phyloP scores from a whole-genome alignment of 1,140 invertebrate species.

The Galleria mellonella region DNA sequence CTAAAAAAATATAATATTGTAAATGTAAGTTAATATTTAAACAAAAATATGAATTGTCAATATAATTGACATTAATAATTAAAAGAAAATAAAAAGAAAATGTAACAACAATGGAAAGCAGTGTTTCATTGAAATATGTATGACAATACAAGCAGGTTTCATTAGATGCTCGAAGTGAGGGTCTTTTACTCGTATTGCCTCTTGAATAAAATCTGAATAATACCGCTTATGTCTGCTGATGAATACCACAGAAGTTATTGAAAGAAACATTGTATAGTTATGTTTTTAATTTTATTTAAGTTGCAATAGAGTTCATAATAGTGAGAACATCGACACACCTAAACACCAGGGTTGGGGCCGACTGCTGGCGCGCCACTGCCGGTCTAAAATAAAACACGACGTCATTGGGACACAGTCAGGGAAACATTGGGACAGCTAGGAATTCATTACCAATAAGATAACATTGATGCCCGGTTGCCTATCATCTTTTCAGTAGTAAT shows the following conservation, averaged over 20 bases:
- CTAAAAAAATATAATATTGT: too few relatives aligned
- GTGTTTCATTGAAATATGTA: conserved; percentile 30
- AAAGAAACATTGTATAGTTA: too few relatives aligned
- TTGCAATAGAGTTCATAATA: conserved; percentile 42
- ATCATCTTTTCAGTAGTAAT: conserved; percentile 3
- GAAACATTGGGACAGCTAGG: conserved; percentile 8
- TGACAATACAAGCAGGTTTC: conserved; percentile 42
- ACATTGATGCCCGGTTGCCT: conserved; percentile 10
- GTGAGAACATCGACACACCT: conserved; percentile 74
- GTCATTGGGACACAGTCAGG: conserved; percentile 46
- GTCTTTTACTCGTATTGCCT: conserved; percentile 36
- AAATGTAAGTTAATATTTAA: too few relatives aligned
- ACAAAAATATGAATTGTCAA: neutral
- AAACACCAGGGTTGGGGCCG: conserved; percentile 73
- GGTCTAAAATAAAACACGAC: conserved; percentile 73
- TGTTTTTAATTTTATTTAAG: conserved; percentile 54
- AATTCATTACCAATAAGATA: conserved; percentile 5
- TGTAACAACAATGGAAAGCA: conserved; percentile 31
- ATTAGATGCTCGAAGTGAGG: conserved; percentile 28
- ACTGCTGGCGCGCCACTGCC: conserved; percentile 73
- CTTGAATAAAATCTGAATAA: conserved; percentile 35
- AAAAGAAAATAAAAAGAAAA: neutral
- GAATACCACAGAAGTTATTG: too few relatives aligned
- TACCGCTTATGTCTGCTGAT: too few relatives aligned
- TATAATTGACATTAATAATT: neutral